Percentiles rank a stretch among this genome's conserved stretches.
These are phyloP conservation scores for Scolopax mira DNA, from an alignment of 2,113 vertebrate species.

Conservation along the genomic window DNA sequence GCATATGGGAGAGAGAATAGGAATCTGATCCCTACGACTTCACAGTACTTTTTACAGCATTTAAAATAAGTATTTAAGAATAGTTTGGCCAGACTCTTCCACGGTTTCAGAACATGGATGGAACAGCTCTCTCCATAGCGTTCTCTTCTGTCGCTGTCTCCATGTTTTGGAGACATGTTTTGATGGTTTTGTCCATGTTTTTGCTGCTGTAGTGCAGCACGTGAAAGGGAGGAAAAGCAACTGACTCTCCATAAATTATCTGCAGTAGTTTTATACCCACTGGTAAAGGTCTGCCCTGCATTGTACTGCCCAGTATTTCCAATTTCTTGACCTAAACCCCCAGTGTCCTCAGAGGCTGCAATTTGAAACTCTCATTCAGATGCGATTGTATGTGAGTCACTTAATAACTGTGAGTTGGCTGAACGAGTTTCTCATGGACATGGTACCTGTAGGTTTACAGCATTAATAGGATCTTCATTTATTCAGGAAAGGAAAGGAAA, in stretches of 20 bases:
- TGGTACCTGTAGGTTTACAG: neutral
- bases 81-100: neutral
- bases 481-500: neutral
- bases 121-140: neutral
- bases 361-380: neutral
- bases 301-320: neutral
- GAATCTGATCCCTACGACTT: neutral
- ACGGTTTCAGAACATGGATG: neutral
- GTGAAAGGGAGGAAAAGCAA: neutral
- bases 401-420: neutral
- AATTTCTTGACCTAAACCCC: neutral
- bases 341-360: neutral
- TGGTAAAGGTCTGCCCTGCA: neutral
- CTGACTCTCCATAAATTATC: neutral
- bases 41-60: neutral
- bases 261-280: neutral
- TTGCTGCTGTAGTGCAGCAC: neutral
- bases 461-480: neutral
- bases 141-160: neutral
- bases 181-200: no score
- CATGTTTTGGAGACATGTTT: no score
- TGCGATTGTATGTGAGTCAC: neutral
- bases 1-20: neutral
- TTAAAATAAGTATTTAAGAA: neutral
- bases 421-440: neutral